Conservation (phyloP, 2,113 vertebrate genomes). For the Neofelis nebulosa region DNA sequence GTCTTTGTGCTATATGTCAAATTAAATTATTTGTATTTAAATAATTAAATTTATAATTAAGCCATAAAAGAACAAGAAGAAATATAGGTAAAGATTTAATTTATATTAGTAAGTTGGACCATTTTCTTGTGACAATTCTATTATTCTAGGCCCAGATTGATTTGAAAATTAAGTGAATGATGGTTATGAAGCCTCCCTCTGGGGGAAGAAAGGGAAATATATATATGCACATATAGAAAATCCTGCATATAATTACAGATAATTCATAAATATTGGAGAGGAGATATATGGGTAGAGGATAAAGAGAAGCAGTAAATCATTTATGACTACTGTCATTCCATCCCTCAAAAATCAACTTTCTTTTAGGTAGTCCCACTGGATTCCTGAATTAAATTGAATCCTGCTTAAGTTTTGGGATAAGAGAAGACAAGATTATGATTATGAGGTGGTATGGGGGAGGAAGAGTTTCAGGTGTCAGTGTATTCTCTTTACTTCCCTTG, state of each 20-base stretch:
- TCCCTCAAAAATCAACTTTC: not conserved
- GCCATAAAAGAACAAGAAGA: not conserved
- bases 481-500: not conserved
- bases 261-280: not conserved
- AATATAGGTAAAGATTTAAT: not conserved
- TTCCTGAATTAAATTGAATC: not conserved
- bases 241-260: not conserved
- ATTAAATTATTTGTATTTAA: not conserved
- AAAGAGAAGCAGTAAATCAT: not conserved
- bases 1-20: not conserved
- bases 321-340: not conserved
- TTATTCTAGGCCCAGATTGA: not conserved
- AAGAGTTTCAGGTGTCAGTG: not conserved
- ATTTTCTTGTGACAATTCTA: not conserved
- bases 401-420: not conserved
- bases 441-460: not conserved
- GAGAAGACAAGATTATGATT: not conserved
- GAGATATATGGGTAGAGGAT: no score
- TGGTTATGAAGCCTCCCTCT: not conserved
- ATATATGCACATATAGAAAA: not conserved
- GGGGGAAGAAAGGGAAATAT: not conserved
- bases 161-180: not conserved
- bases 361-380: not conserved
- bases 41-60: constrained; percentile 23
- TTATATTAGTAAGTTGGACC: not conserved